Percentiles rank a stretch among this genome's conserved stretches.
Evolutionary conservation across 2,797 vertebrate species (phyloP).

Genomic region (Enteromius argenteus): DNA sequence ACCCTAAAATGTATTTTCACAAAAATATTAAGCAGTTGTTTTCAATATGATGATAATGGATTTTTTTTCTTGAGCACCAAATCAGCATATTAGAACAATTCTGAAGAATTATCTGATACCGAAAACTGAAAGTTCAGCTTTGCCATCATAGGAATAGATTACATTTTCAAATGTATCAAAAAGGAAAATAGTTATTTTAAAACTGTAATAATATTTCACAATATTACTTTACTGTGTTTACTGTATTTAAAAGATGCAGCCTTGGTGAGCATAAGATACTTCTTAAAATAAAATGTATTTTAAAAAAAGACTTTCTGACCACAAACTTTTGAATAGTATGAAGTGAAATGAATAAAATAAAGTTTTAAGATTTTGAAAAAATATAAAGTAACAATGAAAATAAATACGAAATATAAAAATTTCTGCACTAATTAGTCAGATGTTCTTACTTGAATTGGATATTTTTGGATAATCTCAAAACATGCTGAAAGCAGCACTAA

Average conservation of each 20-base stretch:
- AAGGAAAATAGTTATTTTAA: too few relatives aligned
- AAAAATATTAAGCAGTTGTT: not conserved
- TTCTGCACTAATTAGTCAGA: not conserved
- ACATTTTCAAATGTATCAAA: not conserved
- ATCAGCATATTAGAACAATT: not conserved
- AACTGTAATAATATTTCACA: not conserved
- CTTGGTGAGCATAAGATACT: not conserved
- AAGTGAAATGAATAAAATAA: not conserved
- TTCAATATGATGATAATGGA: not conserved
- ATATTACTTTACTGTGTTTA: too few relatives aligned
- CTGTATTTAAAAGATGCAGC: not conserved
- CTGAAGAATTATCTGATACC: not conserved
- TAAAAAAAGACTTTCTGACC: not conserved
- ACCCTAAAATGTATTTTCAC: not conserved
- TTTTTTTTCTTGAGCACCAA: not conserved
- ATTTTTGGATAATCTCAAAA: too few relatives aligned
- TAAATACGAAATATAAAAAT: not conserved
- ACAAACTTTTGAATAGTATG: not conserved
- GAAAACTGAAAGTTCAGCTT: not conserved
- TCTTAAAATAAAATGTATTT: not conserved
- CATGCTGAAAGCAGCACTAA: too few relatives aligned
- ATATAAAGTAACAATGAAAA: not conserved
- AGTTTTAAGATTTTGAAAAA: not conserved
- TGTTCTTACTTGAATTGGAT: not conserved
- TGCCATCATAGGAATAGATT: not conserved